A percentile compares a stretch with the other conserved stretches of the same genome.
phyloP scores from a whole-genome alignment of 2,888 invertebrate genomes.

The Drosophila subquinaria region DNA sequence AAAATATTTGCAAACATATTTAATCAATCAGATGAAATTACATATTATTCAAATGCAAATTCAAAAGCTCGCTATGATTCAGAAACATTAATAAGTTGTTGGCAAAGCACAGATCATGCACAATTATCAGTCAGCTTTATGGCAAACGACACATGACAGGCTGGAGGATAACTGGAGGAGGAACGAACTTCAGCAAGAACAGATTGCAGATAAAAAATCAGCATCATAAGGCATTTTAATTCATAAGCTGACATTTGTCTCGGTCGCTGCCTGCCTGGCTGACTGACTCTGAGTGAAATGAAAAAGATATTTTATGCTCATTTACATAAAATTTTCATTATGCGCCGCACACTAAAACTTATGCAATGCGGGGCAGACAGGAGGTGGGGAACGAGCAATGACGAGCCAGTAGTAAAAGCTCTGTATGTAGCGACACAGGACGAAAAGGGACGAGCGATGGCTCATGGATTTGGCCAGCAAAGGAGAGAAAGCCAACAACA shows the following conservation, averaged over 20 bases:
- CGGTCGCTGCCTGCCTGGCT: constrained; percentile 52
- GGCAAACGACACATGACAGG: constrained; percentile 5
- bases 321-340: constrained; percentile 84
- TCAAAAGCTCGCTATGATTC: not conserved
- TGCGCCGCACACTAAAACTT: constrained; percentile 72
- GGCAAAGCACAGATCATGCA: constrained; percentile 43
- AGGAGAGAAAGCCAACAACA: constrained; percentile 64
- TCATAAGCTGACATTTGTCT: constrained; percentile 84
- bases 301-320: constrained; percentile 84
- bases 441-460: constrained; percentile 19
- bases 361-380: constrained; percentile 49
- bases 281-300: constrained; percentile 72
- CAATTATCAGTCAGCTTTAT: constrained; percentile 56
- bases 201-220: constrained; percentile 50
- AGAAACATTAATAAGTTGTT: constrained; percentile 36
- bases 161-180: constrained; percentile 6
- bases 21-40: not conserved
- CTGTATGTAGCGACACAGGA: not conserved
- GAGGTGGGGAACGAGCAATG: not conserved
- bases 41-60: not conserved
- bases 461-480: constrained; percentile 57
- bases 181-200: constrained; percentile 5
- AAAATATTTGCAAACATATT: not conserved
- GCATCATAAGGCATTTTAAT: constrained; percentile 82
- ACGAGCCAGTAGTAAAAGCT: constrained; percentile 10